A percentile compares a stretch with the other conserved stretches of the same genome.
Conservation (phyloP, 2,113 vertebrate species). For the Mastomys natalensis region DNA sequence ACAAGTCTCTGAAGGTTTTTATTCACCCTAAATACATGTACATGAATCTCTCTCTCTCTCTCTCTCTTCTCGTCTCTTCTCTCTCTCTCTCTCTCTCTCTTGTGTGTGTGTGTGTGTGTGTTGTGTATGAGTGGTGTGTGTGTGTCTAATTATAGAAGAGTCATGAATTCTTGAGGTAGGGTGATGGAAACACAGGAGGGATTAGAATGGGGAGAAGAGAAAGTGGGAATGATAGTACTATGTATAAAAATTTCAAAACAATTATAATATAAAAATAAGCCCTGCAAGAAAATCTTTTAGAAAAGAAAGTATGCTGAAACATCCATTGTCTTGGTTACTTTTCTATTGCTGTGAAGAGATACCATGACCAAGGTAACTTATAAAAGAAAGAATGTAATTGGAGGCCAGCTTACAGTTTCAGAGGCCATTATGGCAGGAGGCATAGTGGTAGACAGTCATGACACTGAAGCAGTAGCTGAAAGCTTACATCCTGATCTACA, state of each 20-base stretch:
- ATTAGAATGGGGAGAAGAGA: neutral
- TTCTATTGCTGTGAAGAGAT: neutral
- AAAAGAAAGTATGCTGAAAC: conserved; percentile 21
- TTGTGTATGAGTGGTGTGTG: no score
- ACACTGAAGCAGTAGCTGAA: no score
- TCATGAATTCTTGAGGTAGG: neutral
- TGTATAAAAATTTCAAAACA: neutral
- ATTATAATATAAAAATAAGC: neutral
- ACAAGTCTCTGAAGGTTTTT: neutral
- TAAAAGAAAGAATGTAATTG: neutral
- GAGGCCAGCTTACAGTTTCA: neutral
- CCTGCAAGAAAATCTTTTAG: neutral
- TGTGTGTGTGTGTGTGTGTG: no score
- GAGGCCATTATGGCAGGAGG: neutral
- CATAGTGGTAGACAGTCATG: neutral
- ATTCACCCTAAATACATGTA: neutral
- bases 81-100: no score
- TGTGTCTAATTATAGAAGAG: neutral
- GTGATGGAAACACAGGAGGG: neutral
- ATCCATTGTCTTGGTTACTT: neutral
- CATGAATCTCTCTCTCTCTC: no score
- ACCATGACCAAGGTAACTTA: neutral
- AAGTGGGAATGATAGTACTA: neutral
- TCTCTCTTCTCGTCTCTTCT: no score
- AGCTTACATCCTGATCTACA: neutral